A percentile compares a stretch with the other conserved stretches of the same genome.
phyloP scores from a whole-genome alignment of 2,113 vertebrate genomes.

The Noturus placidus region DNA sequence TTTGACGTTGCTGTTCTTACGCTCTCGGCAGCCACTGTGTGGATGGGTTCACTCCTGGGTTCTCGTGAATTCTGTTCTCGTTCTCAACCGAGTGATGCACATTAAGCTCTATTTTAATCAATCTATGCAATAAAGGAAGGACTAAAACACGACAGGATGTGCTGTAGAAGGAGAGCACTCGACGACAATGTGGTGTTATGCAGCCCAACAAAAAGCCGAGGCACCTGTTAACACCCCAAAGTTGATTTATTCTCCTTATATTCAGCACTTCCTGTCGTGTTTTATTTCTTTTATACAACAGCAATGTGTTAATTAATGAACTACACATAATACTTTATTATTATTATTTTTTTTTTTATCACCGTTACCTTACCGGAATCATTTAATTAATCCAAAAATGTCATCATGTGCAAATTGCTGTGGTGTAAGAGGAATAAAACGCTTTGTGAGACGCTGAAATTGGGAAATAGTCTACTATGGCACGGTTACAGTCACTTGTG shows the following conservation, averaged over 20 bases:
- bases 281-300: not conserved
- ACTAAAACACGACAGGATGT: not conserved
- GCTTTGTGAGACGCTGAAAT: not conserved
- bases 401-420: not conserved
- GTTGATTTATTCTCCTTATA: not conserved
- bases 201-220: not conserved
- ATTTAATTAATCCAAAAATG: not conserved
- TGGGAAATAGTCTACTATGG: not conserved
- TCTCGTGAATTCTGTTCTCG: not conserved
- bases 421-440: not conserved
- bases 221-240: not conserved
- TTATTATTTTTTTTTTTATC: too few species aligned
- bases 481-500: not conserved
- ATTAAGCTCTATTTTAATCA: not conserved
- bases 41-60: not conserved
- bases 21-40: not conserved
- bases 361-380: not conserved
- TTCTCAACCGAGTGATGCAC: not conserved
- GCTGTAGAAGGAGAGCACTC: not conserved
- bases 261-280: not conserved
- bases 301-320: not conserved
- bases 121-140: not conserved
- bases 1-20: not conserved
- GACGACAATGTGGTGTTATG: not conserved
- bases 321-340: not conserved